A percentile compares a stretch with the other conserved stretches of the same genome.
phyloP scores from a whole-genome alignment of 2,797 vertebrate species.

The Pipistrellus pygmaeus region DNA sequence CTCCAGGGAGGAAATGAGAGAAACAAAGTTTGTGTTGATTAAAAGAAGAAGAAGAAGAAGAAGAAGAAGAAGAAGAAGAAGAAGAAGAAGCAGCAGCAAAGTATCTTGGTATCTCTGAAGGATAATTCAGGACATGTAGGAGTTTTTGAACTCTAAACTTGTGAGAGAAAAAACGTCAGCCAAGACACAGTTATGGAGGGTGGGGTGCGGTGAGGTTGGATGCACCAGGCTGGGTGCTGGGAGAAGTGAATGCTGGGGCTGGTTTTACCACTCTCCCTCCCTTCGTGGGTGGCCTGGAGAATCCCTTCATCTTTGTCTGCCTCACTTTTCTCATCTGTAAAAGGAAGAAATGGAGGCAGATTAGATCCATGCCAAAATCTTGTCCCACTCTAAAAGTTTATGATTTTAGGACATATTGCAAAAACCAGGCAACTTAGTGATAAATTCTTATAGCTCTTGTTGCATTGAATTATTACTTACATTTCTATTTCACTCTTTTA shows the following conservation, averaged over 20 bases:
- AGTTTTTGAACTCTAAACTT: neutral
- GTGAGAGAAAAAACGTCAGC: neutral
- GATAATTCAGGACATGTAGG: neutral
- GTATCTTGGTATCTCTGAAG: neutral
- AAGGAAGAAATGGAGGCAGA: neutral
- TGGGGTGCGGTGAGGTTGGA: neutral
- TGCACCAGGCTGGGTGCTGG: neutral
- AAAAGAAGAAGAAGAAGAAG: neutral
- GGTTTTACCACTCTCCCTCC: conserved; percentile 53
- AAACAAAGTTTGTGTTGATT: neutral
- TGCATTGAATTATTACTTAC: neutral
- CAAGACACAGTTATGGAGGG: neutral
- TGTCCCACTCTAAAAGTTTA: neutral
- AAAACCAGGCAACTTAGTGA: neutral
- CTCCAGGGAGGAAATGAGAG: neutral
- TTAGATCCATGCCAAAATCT: neutral
- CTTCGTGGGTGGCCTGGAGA: conserved; percentile 65
- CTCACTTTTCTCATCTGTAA: conserved; percentile 20
- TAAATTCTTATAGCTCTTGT: neutral
- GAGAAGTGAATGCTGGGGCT: neutral
- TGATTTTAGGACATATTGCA: neutral
- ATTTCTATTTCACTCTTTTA: neutral
- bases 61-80: too few relatives aligned
- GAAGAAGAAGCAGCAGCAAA: too few relatives aligned
- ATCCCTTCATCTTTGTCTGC: neutral